Percentiles rank a stretch among this genome's conserved stretches.
phyloP scores from a whole-genome alignment of 2,113 vertebrate genomes.

The Opisthocomus hoazin region DNA sequence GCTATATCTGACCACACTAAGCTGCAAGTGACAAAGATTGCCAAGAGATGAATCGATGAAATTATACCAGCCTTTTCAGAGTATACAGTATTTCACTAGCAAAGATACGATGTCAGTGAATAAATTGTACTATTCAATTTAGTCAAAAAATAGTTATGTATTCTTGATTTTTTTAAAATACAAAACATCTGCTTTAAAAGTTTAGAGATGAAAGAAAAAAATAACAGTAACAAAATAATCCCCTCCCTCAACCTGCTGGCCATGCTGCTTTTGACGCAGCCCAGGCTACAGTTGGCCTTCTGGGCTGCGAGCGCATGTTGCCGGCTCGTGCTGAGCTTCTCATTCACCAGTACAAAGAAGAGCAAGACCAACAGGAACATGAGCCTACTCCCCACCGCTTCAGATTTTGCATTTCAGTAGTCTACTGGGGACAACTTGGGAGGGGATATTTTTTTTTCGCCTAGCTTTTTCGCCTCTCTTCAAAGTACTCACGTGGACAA shows the following conservation, averaged over 20 bases:
- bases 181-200: background rate
- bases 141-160: background rate
- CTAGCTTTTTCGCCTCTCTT: background rate
- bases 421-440: background rate
- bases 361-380: background rate
- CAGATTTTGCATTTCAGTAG: background rate
- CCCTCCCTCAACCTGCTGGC: too few species aligned
- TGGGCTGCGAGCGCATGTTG: too few species aligned
- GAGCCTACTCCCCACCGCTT: background rate
- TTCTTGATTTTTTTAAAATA: background rate
- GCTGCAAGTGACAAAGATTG: background rate
- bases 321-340: too few species aligned
- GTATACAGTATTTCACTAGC: background rate
- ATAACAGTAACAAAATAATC: background rate
- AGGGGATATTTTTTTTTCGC: background rate
- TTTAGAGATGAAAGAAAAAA: background rate
- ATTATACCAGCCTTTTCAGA: background rate
- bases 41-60: background rate
- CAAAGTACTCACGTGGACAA: background rate
- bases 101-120: background rate
- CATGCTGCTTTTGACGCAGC: too few species aligned
- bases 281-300: too few species aligned
- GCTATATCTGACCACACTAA: background rate
- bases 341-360: background rate
- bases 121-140: background rate